Evolutionary conservation across 2,797 vertebrate genomes (phyloP).

Genomic region (Parauchenoglanis punctatus): DNA sequence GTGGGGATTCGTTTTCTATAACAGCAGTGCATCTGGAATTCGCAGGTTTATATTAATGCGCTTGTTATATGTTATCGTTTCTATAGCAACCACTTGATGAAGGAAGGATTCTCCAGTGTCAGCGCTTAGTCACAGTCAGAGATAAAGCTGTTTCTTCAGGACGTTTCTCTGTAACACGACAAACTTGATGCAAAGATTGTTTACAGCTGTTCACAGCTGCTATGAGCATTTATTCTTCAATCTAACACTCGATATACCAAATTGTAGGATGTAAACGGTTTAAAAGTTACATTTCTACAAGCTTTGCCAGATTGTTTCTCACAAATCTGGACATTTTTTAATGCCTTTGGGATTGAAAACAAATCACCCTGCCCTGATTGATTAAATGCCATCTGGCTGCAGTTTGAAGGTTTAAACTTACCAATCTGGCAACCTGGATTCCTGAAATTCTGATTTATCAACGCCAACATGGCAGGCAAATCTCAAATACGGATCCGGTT

Average conservation of each 20-base stretch:
- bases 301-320: not conserved
- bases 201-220: not conserved
- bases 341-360: not conserved
- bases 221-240: not conserved
- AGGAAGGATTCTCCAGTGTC: not conserved
- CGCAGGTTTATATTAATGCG: not conserved
- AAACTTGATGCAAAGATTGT: not conserved
- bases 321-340: not conserved
- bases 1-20: not conserved
- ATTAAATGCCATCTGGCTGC: not conserved
- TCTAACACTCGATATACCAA: not conserved
- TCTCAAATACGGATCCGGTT: not conserved
- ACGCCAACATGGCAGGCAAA: not conserved
- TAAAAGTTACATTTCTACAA: not conserved
- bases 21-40: not conserved
- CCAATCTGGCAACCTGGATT: slow-evolving; percentile 4
- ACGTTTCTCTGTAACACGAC: not conserved
- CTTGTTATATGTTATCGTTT: not conserved
- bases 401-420: not conserved
- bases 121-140: not conserved
- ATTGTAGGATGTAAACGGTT: not conserved
- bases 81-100: not conserved
- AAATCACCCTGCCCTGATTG: not conserved
- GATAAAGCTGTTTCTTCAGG: not conserved
- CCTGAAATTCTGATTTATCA: not conserved